A percentile compares a stretch with the other conserved stretches of the same genome.
Conservation (phyloP, 1,140 invertebrate species). For the Nasonia vitripennis region DNA sequence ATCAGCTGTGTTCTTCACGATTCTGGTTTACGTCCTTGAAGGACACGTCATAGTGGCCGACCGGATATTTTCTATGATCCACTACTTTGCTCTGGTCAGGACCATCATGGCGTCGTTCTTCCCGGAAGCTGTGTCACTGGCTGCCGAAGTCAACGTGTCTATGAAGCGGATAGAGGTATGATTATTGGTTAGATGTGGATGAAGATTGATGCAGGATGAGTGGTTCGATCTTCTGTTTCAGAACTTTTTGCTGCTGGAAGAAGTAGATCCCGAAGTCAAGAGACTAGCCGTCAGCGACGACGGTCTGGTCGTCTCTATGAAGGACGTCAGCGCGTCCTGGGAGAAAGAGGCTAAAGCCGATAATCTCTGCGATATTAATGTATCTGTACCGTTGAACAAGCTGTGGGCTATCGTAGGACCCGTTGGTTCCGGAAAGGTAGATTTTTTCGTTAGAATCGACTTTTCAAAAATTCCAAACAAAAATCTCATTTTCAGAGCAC, state of each 20-base stretch:
- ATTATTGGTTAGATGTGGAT: not conserved
- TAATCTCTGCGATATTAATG: not conserved
- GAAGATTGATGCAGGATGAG: not conserved
- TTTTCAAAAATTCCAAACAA: no score
- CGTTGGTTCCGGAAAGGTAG: conserved; percentile 30
- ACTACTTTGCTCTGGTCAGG: not conserved
- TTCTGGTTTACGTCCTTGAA: conserved; percentile 8
- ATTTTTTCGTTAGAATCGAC: not conserved
- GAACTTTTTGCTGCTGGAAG: conserved; percentile 22
- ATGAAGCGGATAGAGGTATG: conserved; percentile 26
- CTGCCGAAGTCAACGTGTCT: conserved; percentile 19
- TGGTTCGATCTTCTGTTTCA: not conserved
- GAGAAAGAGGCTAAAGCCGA: not conserved
- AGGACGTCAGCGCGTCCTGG: conserved; percentile 1
- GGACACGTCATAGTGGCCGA: not conserved
- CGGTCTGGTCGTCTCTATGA: not conserved
- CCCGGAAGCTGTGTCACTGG: not conserved
- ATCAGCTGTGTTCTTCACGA: conserved; percentile 1
- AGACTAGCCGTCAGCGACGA: not conserved
- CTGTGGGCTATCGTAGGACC: conserved; percentile 16
- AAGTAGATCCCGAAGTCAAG: not conserved
- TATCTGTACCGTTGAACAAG: not conserved
- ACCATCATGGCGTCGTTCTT: conserved; percentile 2
- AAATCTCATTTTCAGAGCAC: conserved; percentile 77
- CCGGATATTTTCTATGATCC: not conserved